phyloP scores from a whole-genome alignment of 1,140 invertebrate species.

The Fopius arisanus region DNA sequence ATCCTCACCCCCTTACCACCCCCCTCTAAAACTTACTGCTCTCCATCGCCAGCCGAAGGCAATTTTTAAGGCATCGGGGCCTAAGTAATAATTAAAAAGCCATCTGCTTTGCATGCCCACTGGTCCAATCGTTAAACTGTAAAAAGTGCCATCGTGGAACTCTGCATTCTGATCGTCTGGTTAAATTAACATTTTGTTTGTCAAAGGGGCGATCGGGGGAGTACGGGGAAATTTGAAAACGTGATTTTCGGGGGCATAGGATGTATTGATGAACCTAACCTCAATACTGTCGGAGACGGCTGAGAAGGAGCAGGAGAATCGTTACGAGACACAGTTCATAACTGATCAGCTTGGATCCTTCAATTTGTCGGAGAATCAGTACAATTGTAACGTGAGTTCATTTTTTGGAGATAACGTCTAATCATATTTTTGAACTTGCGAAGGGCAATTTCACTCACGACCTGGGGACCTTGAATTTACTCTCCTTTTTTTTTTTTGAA shows the following conservation, averaged over 20 bases:
- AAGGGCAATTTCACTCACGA: too few relatives aligned
- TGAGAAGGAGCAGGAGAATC: slow-evolving; percentile 39
- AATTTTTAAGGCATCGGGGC: background rate
- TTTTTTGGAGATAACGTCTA: background rate
- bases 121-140: background rate
- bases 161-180: too few relatives aligned
- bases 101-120: background rate
- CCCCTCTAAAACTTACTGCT: background rate
- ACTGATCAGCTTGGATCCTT: slow-evolving; percentile 44
- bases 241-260: background rate
- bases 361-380: slow-evolving; percentile 41
- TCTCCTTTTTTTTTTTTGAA: too few relatives aligned
- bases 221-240: background rate
- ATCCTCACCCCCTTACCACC: background rate
- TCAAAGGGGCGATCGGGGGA: too few relatives aligned
- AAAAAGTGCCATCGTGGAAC: background rate
- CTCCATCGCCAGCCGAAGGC: background rate
- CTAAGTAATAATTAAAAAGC: background rate
- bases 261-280: slow-evolving; percentile 57
- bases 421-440: background rate
- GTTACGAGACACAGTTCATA: slow-evolving; percentile 42
- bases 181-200: too few relatives aligned
- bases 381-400: slow-evolving; percentile 37
- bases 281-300: slow-evolving; percentile 39
- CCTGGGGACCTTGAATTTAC: too few relatives aligned